These are phyloP conservation scores for Chiroxiphia lanceolata DNA, from an alignment of 2,797 vertebrate genomes.

Conservation along the genomic window DNA sequence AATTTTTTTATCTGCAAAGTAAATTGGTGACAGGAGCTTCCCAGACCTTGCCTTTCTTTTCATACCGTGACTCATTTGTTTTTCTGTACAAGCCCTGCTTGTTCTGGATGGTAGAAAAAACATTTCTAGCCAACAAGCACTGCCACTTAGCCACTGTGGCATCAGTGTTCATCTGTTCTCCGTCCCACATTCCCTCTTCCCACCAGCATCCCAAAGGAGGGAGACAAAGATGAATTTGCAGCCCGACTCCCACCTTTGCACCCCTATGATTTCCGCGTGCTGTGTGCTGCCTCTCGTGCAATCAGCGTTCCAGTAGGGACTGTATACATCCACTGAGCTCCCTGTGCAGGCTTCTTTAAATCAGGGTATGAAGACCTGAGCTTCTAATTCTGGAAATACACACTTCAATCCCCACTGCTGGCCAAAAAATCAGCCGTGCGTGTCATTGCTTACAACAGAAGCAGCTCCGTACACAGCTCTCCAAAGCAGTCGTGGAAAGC, in stretches of 20 bases:
- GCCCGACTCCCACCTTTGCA: background rate
- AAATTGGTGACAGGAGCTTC: slow-evolving; percentile 5
- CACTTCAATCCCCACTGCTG: background rate
- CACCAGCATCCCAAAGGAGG: background rate
- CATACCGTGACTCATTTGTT: background rate
- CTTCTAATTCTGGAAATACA: background rate
- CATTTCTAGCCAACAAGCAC: background rate
- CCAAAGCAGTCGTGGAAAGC: background rate
- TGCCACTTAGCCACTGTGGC: background rate
- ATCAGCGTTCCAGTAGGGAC: background rate
- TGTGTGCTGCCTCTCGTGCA: background rate
- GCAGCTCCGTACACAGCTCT: background rate
- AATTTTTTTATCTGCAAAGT: background rate
- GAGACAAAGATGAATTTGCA: background rate
- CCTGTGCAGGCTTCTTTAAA: background rate
- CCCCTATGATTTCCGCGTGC: background rate
- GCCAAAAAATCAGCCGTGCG: background rate
- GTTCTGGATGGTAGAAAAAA: background rate
- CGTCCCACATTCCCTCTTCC: background rate
- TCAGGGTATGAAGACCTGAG: background rate
- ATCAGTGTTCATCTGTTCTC: background rate
- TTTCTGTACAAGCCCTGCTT: background rate
- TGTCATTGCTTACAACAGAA: background rate
- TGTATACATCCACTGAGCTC: background rate
- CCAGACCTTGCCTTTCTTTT: background rate